These are phyloP conservation scores for Microctenopoma stevenorrisi DNA, from an alignment of 2,797 vertebrate genomes.

Conservation along the genomic window DNA sequence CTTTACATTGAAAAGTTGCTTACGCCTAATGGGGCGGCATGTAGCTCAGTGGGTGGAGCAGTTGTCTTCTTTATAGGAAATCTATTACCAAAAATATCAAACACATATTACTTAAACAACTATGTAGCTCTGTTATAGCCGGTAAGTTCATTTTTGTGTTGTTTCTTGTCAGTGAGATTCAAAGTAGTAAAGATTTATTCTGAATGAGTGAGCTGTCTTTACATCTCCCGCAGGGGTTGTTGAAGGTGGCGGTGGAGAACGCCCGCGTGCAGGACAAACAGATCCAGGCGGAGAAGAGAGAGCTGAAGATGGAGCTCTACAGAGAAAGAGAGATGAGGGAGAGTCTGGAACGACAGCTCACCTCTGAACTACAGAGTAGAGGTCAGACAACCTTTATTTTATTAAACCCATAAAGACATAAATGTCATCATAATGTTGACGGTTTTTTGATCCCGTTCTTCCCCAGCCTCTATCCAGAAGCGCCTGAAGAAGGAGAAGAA, in stretches of 20 bases:
- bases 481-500: slow-evolving; percentile 98
- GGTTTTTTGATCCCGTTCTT: background rate
- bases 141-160: background rate
- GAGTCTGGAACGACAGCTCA: slow-evolving; percentile 93
- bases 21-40: too few species aligned
- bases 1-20: too few species aligned
- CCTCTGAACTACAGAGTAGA: slow-evolving; percentile 93
- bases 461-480: slow-evolving; percentile 93
- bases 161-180: background rate
- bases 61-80: too few species aligned
- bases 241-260: slow-evolving; percentile 96
- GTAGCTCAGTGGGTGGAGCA: too few species aligned
- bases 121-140: too few species aligned
- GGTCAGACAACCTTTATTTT: slow-evolving; percentile 71
- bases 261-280: slow-evolving; percentile 96
- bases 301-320: slow-evolving; percentile 94
- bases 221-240: slow-evolving; percentile 87
- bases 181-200: background rate
- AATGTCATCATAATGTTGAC: too few species aligned
- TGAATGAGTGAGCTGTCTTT: background rate
- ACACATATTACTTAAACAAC: too few species aligned
- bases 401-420: too few species aligned
- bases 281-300: slow-evolving; percentile 95
- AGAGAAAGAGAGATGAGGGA: slow-evolving; percentile 93
- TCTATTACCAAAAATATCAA: too few species aligned